Base-by-base conservation (phyloP, 2,113 vertebrate species). In the Gymnarchus niloticus region DNA sequence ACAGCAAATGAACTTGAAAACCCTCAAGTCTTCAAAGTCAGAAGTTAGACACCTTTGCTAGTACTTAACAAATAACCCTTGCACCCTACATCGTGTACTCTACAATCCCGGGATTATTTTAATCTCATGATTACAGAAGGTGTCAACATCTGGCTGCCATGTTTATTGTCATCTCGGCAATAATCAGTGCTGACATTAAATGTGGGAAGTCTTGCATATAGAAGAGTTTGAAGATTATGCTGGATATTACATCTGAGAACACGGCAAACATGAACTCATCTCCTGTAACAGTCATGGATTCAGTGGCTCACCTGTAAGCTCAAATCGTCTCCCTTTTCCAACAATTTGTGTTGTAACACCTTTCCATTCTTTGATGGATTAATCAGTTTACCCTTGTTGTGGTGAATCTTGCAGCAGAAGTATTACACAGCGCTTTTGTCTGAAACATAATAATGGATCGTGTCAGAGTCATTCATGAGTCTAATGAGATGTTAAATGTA, bases 351-450 rank as follows among this genome's bases (percentile, higher is more conserved):
- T 91, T 92, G 48, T 87, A 78, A 59, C 80, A 83, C 91, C 91
- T 90, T 90, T 91, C 90, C 91, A 87, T 87, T 85, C 87, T 90
- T 91, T 92, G 92, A 91, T 93, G 92, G 92, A 93, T 87, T 90
- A 90, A 91, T 94, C 90, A 91, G 93, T 93, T 92, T 46, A 91
- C 90, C 88, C 88, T 89, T 90, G 92, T 89, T 88, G n/a, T 51
- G 28, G 21, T 81, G 51, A 81, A 25, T 81, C 51, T 33, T 17
- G 6, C 7, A 3, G 23, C 19, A 65, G 1, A 7, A 54, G 52
- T 7, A 54, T 33, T 81, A 37, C 73, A 48, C 73, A 77, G 10
- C 6, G 48, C 48, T 52, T 19, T 14, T 28, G 6, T 81, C 21
- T 17, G n/a, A 9, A n/a, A 81, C 48, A 81, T 52, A 81, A 52